Percentiles rank a stretch among this genome's conserved stretches.
phyloP scores from a whole-genome alignment of 1,140 invertebrate species.

The Matsumurasca onukii region DNA sequence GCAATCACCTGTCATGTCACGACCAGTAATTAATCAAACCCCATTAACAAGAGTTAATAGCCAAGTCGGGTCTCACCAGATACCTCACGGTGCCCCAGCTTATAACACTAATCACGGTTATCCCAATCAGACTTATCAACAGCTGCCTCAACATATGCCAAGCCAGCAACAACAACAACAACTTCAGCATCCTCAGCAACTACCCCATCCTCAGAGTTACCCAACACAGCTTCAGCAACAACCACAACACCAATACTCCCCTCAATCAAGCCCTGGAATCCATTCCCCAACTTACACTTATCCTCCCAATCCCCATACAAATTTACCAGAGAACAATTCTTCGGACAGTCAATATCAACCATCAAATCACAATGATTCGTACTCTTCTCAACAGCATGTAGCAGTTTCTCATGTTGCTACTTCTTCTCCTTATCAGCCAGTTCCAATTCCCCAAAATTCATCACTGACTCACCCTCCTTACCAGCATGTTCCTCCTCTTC shows the following conservation, averaged over 20 bases:
- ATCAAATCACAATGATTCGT: too few species aligned
- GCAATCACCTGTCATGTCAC: slow-evolving; percentile 12
- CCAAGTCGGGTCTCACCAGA: not conserved
- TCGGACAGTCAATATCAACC: too few species aligned
- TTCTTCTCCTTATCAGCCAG: slow-evolving; percentile 11
- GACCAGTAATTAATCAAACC: not conserved
- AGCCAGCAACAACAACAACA: slow-evolving; percentile 13
- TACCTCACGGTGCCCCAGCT: not conserved
- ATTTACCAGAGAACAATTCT: too few species aligned
- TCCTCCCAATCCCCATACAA: not conserved
- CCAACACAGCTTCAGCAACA: slow-evolving; percentile 16
- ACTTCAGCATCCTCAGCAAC: slow-evolving; percentile 2
- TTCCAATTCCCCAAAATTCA: not conserved
- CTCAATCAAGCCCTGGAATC: not conserved
- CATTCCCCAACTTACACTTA: not conserved
- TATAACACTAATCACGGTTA: not conserved
- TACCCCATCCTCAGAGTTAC: slow-evolving; percentile 2
- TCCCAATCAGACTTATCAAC: slow-evolving; percentile 9
- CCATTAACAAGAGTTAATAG: not conserved
- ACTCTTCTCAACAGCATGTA: not conserved
- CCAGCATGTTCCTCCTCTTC: slow-evolving; percentile 30
- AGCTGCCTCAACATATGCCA: not conserved
- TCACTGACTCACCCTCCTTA: slow-evolving; percentile 24
- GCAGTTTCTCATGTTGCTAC: not conserved
- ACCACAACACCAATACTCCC: not conserved